Evolutionary conservation across 2,797 vertebrate genomes (phyloP), one percentile per base, ranked within the genome.

Genomic region (Orestias chungarensis): DNA sequence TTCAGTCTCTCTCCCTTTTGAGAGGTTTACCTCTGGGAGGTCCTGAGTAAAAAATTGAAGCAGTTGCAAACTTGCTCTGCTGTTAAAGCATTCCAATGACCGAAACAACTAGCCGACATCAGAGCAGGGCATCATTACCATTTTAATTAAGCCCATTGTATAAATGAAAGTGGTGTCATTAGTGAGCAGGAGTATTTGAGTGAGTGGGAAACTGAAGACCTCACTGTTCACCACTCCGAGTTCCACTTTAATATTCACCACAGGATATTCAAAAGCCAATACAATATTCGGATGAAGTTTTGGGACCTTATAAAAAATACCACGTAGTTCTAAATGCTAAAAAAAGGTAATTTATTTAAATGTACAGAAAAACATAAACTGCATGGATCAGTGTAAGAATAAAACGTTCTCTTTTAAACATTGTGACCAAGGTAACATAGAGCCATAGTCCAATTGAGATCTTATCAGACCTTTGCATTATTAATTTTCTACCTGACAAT

Each of bases 131-230:
- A 70, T 27, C 33, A 49, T 76, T 83, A 67, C 47, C 54, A 59
- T 73, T 82, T 81, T 80, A 86, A 83, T 87, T 64, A 77, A 77
- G 61, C 59, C 23, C n/a, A n/a, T 62, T 74, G 62, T 33, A 47
- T 54, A 67, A 81, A 82, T 73, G 47, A 76, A 69, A 66, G 42
- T 5, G 0, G 29, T 33, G 43, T 20, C 33, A 62, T 62, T 62
- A 62, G 23, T 62, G 35, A 62, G 23, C 4, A 20, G n/a, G 11
- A 62, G 11, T n/a, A 62, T 62, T 38, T 62, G 33, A 38, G 57
- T 40, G 20, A 35, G 57, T n/a, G 23, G 33, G 23, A 61, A 61
- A 38, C 57, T 38, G 57, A 61, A n/a, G 4, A 38, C 59, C 35
- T 62, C 59, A n/a, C 12, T 20, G 35, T 7, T 62, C 33, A 33